phyloP scores from a whole-genome alignment of 37 sponge, comb jelly and placozoan genomes.

The Aphrocallistes beatrix region DNA sequence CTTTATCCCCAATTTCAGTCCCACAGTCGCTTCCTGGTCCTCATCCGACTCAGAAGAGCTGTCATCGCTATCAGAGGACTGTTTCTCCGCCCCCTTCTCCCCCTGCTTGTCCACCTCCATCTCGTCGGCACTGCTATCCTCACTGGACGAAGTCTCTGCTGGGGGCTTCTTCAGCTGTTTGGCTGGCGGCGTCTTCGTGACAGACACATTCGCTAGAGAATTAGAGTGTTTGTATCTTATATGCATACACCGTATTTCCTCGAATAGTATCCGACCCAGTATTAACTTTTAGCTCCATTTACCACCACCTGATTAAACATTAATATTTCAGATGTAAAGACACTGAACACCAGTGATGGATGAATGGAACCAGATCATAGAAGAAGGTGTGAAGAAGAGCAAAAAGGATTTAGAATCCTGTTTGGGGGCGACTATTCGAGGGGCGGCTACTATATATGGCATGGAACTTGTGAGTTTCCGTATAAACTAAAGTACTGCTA shows the following conservation, averaged over 20 bases:
- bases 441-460: no score
- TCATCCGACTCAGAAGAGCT: not conserved
- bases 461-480: no score
- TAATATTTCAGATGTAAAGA: no score
- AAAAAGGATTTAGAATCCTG: no score
- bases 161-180: not conserved
- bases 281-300: no score
- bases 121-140: not conserved
- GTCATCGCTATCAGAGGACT: not conserved
- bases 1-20: not conserved
- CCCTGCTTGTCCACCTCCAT: not conserved
- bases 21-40: not conserved
- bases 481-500: no score
- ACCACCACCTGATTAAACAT: no score
- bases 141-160: not conserved
- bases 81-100: not conserved
- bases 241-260: no score
- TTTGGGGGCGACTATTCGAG: no score
- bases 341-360: no score
- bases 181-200: not conserved
- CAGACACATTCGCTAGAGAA: not conserved
- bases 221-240: no score
- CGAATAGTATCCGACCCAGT: no score
- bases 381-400: conserved; percentile 6
- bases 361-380: not conserved